Base-by-base conservation (phyloP, 2,113 vertebrate genomes). In the Camelus dromedarius region DNA sequence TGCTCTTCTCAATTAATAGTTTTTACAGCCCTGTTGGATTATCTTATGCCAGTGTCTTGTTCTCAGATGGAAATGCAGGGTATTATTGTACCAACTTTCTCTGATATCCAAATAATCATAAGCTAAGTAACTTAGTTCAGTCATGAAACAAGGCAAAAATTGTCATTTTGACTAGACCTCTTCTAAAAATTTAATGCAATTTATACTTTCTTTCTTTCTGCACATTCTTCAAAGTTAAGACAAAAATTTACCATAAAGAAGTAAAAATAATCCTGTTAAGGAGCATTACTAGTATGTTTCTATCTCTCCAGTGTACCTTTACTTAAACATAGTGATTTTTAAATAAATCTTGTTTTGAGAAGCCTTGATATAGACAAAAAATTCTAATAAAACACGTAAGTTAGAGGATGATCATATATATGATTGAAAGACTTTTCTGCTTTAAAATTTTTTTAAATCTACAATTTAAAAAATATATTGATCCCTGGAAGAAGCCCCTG, bases 91-190 rank as follows among this genome's bases (percentile, higher is more conserved):
- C 54, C 30, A 83, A 77, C 32, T 92, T 96, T 89, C 67, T 93
- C 48, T 96, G 70, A 79, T 80, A 83, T 56, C 10, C 48, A 87
- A 79, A 67, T 92, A 97, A 94, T 95, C 96, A 89, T 32, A 90
- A 38, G 22, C 9, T 67, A 1, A 42, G 5, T 42, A 86, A 42
- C 14, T 28, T 91, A 19, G 46, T 72, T 94, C 91, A 56, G 80
- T 95, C 64, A 80, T 42, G 46, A 87, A 73, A 91, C 13, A 66
- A 95, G 48, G 54, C 70, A 75, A 86, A 94, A 76, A 67, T 70
- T 56, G 46, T 52, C 58, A 60, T n/a, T 92, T 95, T 67, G 32
- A 67, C 32, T 64, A 77, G 2, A 3, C 6, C 15, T 82, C 14
- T 96, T 83, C 16, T 77, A 54, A 88, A 95, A 81, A 69, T 22